phyloP scores from a whole-genome alignment of 2,888 invertebrate species.

The Oscheius sp. region DNA sequence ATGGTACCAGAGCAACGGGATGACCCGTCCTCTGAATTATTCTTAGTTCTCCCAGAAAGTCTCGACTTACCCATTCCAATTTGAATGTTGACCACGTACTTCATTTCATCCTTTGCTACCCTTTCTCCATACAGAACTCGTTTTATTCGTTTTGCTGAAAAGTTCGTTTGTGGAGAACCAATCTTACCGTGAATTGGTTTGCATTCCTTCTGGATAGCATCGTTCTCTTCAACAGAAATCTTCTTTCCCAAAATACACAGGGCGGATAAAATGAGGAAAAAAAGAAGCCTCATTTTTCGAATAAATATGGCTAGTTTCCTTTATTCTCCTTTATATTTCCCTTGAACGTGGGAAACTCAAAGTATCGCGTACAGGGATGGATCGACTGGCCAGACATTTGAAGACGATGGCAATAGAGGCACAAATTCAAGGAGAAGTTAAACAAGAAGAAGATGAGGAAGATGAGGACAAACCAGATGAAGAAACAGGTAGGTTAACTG shows the following conservation, averaged over 20 bases:
- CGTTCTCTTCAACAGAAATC: slow-evolving; percentile 8
- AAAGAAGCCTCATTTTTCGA: slow-evolving; percentile 2
- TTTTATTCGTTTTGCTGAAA: slow-evolving; percentile 1
- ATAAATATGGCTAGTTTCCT: too few species aligned
- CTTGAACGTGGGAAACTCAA: slow-evolving; percentile 8
- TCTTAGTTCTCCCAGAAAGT: too few species aligned
- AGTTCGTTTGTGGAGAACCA: background rate
- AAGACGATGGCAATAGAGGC: background rate
- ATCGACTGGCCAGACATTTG: slow-evolving; percentile 9
- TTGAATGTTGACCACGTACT: slow-evolving; percentile 12
- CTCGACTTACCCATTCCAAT: slow-evolving; percentile 8
- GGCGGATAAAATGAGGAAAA: background rate
- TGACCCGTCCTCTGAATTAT: slow-evolving; percentile 5
- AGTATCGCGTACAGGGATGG: background rate
- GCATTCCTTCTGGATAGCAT: slow-evolving; percentile 1
- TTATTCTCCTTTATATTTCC: background rate
- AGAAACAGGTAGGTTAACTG: slow-evolving; percentile 3
- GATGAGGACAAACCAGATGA: slow-evolving; percentile 13
- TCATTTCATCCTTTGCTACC: background rate
- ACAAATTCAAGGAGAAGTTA: background rate
- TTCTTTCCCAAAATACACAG: background rate
- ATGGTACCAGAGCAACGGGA: slow-evolving; percentile 27
- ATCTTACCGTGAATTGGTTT: background rate
- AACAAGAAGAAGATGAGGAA: background rate
- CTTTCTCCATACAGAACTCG: slow-evolving; percentile 12